Evolutionary conservation across 1,140 invertebrate species (phyloP).

Genomic region (Globodera ellingtonae): DNA sequence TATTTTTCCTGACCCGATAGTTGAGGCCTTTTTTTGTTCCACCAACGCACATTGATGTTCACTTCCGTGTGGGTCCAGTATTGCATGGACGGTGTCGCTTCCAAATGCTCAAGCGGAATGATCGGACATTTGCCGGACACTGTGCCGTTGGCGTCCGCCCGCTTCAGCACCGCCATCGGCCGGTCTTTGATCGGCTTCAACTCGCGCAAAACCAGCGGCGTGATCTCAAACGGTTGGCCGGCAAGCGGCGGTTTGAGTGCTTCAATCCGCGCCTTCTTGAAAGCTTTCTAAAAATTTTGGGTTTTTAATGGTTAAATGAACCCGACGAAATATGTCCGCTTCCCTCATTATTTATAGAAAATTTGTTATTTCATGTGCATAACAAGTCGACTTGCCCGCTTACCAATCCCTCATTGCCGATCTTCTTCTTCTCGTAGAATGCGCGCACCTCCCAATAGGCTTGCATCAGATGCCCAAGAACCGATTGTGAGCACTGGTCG

Average conservation of each 20-base stretch:
- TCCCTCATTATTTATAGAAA: too few relatives aligned
- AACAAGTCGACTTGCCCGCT: background rate
- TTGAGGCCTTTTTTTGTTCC: background rate
- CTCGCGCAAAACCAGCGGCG: conserved; percentile 32
- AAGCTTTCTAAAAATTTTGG: conserved; percentile 12
- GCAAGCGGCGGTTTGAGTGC: conserved; percentile 23
- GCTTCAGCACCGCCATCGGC: conserved; percentile 19
- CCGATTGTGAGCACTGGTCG: background rate
- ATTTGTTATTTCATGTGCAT: background rate
- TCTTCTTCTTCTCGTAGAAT: background rate
- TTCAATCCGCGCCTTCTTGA: conserved; percentile 26
- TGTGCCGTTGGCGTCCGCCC: conserved; percentile 27
- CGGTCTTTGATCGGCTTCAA: conserved; percentile 26
- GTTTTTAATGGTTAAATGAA: too few relatives aligned
- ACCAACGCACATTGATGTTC: conserved; percentile 44
- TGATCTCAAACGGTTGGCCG: conserved; percentile 1
- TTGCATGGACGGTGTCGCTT: conserved; percentile 47
- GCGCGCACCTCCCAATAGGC: background rate
- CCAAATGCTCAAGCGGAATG: conserved; percentile 38
- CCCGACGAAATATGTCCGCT: too few relatives aligned
- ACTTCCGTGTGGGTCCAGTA: conserved; percentile 55
- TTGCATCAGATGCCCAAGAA: background rate
- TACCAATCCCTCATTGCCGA: background rate
- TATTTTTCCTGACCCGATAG: background rate
- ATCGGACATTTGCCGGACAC: conserved; percentile 35